Base-by-base conservation (phyloP, 2,888 invertebrate species). In the Kryphioiulus occultus region DNA sequence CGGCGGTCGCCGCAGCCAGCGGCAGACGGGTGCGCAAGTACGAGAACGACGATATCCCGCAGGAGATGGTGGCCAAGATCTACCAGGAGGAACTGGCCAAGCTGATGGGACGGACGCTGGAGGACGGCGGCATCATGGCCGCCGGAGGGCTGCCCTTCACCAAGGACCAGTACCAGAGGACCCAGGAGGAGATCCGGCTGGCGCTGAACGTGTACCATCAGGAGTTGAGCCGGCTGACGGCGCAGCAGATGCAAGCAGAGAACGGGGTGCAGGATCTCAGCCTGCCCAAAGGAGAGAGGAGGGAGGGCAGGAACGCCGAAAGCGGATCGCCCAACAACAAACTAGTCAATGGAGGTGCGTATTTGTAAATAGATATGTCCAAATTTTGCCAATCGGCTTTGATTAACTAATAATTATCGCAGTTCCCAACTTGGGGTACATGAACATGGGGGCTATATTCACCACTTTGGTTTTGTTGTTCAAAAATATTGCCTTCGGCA, bases 51-150 rank as follows among this genome's bases (percentile, higher is more conserved):
- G 98, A 98, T 93, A 96, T 98, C 93, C 96, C 98, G 68, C 98
- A 98, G 92, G 99, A 99, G 91, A 98, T 98, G 92, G 97, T 98
- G 91, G 95, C 96, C 82, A 94, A 97, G 91, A 97, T 98, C 91
- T 98, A 98, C 92, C 98, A 98, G 91, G 98, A 98, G 91, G 98
- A 99, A 92, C 93, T 98, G 89, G 96, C 97, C 88, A 98, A 98
- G 92, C 94, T 99, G 88, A 97, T 98, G 95, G 96, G 92, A 47
- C 85, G 87, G 32, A 84, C 88, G 5, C 87, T 87, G 59, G 88
- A 89, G 86, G 89, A 89, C 19, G 78, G 86, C 9, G 87, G 88
- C 91, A 88, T 91, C 91, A 53, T 91, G 92, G 89, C 91, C 93
- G 92, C 90, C 22, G 89, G 32, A 3, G 87, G 87, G 19, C 47